These are phyloP conservation scores for Grus americana DNA, from an alignment of 2,113 vertebrate genomes.

Conservation along the genomic window DNA sequence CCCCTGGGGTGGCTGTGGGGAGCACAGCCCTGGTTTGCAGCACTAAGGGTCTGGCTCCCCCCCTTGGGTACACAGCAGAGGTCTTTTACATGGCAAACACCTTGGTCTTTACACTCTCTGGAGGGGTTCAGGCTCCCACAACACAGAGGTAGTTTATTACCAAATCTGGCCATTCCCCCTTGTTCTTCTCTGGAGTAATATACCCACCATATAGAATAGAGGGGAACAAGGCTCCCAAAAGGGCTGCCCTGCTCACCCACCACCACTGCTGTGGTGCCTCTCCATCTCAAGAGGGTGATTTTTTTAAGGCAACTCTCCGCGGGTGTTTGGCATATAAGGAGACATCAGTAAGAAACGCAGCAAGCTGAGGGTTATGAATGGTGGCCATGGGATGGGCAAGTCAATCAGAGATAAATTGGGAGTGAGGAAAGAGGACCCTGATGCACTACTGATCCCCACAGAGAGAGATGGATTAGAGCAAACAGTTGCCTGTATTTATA, in stretches of 20 bases:
- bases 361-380: constrained; percentile 30
- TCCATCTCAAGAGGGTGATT: background rate
- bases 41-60: background rate
- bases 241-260: background rate
- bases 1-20: background rate
- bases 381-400: background rate
- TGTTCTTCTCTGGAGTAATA: background rate
- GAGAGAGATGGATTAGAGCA: constrained; percentile 29
- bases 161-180: background rate
- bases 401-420: constrained; percentile 32
- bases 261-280: background rate
- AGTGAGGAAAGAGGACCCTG: constrained; percentile 9
- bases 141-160: background rate
- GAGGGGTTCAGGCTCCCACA: background rate
- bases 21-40: background rate
- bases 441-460: background rate
- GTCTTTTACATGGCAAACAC: background rate
- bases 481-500: constrained; percentile 58
- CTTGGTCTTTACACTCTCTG: background rate
- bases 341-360: background rate
- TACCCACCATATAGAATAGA: background rate
- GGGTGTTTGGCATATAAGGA: background rate
- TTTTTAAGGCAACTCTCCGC: background rate
- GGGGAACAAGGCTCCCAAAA: background rate
- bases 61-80: background rate